A percentile compares a stretch with the other conserved stretches of the same genome.
phyloP scores from a whole-genome alignment of 2,888 invertebrate genomes.

The Pseudeuparius sepicola region DNA sequence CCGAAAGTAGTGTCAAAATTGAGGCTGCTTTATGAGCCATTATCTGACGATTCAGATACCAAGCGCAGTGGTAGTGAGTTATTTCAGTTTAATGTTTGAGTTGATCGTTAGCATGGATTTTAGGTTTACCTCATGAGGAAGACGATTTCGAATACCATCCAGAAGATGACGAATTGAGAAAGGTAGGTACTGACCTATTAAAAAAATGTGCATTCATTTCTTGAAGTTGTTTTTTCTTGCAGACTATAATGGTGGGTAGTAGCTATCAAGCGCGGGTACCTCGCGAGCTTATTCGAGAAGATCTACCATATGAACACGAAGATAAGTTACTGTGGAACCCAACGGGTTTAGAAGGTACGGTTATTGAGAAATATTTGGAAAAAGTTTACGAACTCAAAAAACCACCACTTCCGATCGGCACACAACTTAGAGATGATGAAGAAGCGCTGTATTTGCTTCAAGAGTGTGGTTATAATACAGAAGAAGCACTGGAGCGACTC shows the following conservation, averaged over 20 bases:
- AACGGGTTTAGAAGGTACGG: slow-evolving; percentile 55
- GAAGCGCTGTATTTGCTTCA: slow-evolving; percentile 83
- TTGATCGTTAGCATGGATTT: too few relatives aligned
- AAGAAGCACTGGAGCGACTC: slow-evolving; percentile 78
- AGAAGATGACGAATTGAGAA: slow-evolving; percentile 83
- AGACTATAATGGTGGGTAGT: slow-evolving; percentile 90
- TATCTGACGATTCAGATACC: too few relatives aligned
- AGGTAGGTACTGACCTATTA: too few relatives aligned
- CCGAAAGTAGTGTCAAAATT: slow-evolving; percentile 43
- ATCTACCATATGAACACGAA: slow-evolving; percentile 90
- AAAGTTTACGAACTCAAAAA: slow-evolving; percentile 41
- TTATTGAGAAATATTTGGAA: slow-evolving; percentile 72
- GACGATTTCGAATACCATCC: slow-evolving; percentile 69
- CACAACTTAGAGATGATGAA: slow-evolving; percentile 76
- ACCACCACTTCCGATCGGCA: slow-evolving; percentile 57
- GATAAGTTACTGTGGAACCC: slow-evolving; percentile 94
- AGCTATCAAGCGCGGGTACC: slow-evolving; percentile 92
- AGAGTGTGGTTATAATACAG: slow-evolving; percentile 92
- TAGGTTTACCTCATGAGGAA: slow-evolving; percentile 67
- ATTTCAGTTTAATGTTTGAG: too few relatives aligned
- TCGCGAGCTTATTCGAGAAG: slow-evolving; percentile 81
- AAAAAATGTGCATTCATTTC: too few relatives aligned
- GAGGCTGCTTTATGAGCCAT: slow-evolving; percentile 44
- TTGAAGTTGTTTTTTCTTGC: slow-evolving; percentile 20
- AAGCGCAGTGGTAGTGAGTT: too few relatives aligned